Evolutionary conservation across 2,888 invertebrate genomes (phyloP), one percentile per base, ranked within the genome.

Genomic region (Lithosia quadra): DNA sequence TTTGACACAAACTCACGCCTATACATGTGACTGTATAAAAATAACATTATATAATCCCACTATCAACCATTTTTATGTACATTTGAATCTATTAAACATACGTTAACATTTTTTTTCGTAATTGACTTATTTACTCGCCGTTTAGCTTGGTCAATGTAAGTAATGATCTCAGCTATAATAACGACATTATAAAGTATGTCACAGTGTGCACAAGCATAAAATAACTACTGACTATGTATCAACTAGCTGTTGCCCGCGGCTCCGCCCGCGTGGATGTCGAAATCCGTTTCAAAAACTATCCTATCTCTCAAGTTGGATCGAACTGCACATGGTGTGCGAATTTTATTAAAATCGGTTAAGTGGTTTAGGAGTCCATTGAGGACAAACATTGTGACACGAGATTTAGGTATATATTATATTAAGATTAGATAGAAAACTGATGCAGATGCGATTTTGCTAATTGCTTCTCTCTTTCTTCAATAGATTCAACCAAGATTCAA

Each of bases 81-180:
- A 10, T 33, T 58, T 33, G 18, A 18, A 33, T 18, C 8, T 28
- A n/a, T 58, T n/a, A 10, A 34, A 18, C 33, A 18, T 10, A 58
- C 33, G n/a, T 58, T 34, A 58, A 58, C 58, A 58, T 5, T 28
- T 58, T 58, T 33, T 58, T 58, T 33, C 18, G 33, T 33, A 28
- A 34, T 28, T n/a, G n/a, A 58, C n/a, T 24, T 57, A 28, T 57
- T 58, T 58, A 33, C n/a, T 34, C 58, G 34, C 9, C 10, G 8
- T n/a, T 58, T 58, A 58, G 28, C n/a, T 33, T 3, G 15, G 11
- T 28, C 28, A 15, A 28, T 56, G 28, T 5, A 56, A 28, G 15
- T 24, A 28, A 56, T 56, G 22, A 56, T 56, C 56, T 56, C 56
- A 24, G 56, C 56, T 56, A 28, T 56, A 22, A 55, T 13, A 28